Percentiles rank a stretch among this genome's conserved stretches.
Evolutionary conservation across 2,888 invertebrate genomes (phyloP).

Genomic region (Corythucha ciliata): DNA sequence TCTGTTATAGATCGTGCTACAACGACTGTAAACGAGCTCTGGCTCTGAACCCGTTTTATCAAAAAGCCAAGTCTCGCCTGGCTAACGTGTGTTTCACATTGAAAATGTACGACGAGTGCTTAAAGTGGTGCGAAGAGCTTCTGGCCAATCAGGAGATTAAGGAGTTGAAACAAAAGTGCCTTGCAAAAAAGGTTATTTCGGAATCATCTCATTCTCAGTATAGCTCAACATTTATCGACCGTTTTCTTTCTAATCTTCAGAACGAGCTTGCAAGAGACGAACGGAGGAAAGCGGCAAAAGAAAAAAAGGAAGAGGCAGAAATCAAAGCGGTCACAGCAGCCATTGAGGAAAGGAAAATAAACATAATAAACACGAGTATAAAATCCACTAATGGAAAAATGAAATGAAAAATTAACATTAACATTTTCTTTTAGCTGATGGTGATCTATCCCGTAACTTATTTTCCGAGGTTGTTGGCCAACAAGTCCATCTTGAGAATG

Average conservation of each 20-base stretch:
- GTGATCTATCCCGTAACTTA: not conserved
- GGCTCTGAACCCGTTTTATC: constrained; percentile 62
- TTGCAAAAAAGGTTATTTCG: constrained; percentile 44
- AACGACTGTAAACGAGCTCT: constrained; percentile 72
- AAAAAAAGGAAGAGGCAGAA: constrained; percentile 43
- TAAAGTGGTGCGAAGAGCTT: constrained; percentile 61
- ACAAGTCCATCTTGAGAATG: constrained; percentile 52
- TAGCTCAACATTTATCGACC: not conserved
- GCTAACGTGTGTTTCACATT: constrained; percentile 62
- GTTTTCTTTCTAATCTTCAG: constrained; percentile 34
- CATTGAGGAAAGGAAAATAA: constrained; percentile 44
- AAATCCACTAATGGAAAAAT: not conserved
- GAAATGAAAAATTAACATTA: not conserved
- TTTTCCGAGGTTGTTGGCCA: constrained; percentile 3
- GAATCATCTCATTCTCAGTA: not conserved
- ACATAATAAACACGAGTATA: constrained; percentile 26
- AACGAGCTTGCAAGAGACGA: constrained; percentile 49
- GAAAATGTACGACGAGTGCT: constrained; percentile 58
- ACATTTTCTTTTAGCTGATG: no score
- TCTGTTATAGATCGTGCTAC: constrained; percentile 53
- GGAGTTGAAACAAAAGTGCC: constrained; percentile 48
- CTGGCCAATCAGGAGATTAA: constrained; percentile 49
- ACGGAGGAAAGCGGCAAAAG: constrained; percentile 46
- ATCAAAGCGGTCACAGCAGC: constrained; percentile 43
- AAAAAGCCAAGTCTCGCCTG: constrained; percentile 66